Conservation (phyloP, 2,113 vertebrate genomes). For the Myiopsitta monachus region DNA sequence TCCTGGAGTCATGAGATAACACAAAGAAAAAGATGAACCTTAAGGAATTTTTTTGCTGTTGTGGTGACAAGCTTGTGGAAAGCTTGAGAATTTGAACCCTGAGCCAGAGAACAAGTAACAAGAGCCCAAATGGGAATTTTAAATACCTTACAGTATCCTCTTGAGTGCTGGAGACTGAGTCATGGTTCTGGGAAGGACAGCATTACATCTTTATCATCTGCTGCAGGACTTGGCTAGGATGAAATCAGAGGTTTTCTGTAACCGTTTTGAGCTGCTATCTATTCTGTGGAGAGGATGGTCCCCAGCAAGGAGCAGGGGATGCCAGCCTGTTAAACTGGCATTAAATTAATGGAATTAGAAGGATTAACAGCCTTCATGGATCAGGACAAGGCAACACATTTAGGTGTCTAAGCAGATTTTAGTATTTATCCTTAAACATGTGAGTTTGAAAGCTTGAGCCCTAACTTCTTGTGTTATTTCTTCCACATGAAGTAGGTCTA, state of each 20-base stretch:
- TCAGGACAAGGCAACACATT: neutral
- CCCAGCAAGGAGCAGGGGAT: neutral
- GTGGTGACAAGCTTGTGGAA: conserved; percentile 3
- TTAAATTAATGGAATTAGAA: neutral
- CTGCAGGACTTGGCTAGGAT: neutral
- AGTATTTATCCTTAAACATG: neutral
- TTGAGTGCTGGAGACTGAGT: neutral
- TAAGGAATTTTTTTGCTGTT: neutral
- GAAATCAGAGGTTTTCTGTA: conserved; percentile 12
- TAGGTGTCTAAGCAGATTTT: neutral
- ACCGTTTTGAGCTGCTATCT: neutral
- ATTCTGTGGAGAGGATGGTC: neutral
- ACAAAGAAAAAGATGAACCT: conserved; percentile 14
- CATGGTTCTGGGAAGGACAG: conserved; percentile 30
- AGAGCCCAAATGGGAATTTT: neutral
- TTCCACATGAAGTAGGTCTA: neutral
- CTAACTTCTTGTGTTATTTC: neutral
- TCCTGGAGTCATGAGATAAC: neutral
- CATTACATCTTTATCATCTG: neutral
- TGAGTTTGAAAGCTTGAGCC: neutral
- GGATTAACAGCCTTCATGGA: neutral
- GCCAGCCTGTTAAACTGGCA: neutral
- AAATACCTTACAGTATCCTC: neutral
- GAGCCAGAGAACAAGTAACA: conserved; percentile 20
- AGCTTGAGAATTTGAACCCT: neutral